Evolutionary conservation across 30 jellyfish, hydroid and myxozoan species (phyloP), one percentile per base, ranked within the genome.

Genomic region (Cassiopea xamachana): DNA sequence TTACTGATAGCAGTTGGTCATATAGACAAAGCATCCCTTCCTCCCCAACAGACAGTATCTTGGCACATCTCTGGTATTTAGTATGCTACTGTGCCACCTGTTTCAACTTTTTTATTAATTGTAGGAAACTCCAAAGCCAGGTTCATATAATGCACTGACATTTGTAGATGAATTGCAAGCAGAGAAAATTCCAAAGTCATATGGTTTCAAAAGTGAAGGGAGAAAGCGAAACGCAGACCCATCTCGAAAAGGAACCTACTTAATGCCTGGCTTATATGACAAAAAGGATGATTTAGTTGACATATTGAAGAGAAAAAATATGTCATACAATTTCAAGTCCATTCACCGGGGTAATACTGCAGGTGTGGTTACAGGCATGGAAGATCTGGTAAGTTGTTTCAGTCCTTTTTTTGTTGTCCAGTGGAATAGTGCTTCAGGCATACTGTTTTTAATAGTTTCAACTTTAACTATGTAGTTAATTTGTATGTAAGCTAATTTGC

Each of bases 141-240:
- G 98, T 16, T 67, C 95, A 46, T 94, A 94, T 79, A 93, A 94
- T 46, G 79, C 74, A 58, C 67, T 47, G 44, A 85, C 89, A 1
- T 94, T 90, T 61, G 17, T 94, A 3, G 93, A 94, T 43, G 97
- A 94, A 19, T 71, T 89, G 48, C 86, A 74, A 43, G 92, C 97
- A 18, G 88, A 67, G 19, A 94, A 94, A 67, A 83, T 90, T n/a
- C 60, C 73, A 77, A 90, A 80, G 90, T 80, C 93, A 1, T 94
- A 94, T 78, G 98, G 98, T 14, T 94, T 94, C 93, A 90, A 94
- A 90, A 89, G 97, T 49, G 92, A 88, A 62, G 98, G 98, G 18
- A 81, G 98, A 67, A 94, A 77, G 70, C 81, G 83, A 55, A 85
- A 83, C 68, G 98, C 98, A 43, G 98, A 94, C 79, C 97, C 97